These are phyloP conservation scores for Hemicentrotus pulcherrimus DNA, from an alignment of 35 echinoderm and acorn worm genomes.

Conservation along the genomic window DNA sequence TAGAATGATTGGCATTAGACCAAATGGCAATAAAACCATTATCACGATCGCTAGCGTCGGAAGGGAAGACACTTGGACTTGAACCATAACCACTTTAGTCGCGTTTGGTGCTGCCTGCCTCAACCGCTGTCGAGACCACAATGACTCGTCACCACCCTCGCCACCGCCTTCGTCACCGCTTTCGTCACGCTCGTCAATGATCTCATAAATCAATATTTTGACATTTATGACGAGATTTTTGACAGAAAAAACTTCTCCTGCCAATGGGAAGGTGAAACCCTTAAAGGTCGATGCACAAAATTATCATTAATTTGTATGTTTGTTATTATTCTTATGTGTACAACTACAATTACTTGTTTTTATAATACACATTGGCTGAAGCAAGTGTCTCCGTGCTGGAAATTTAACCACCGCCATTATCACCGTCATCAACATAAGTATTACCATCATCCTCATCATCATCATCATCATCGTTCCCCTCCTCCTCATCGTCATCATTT, in stretches of 20 bases:
- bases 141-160: no score
- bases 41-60: neutral
- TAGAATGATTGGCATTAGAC: neutral
- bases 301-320: no score
- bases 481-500: neutral
- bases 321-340: no score
- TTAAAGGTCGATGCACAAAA: no score
- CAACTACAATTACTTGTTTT: no score
- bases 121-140: neutral
- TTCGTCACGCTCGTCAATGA: neutral
- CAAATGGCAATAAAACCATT: no score
- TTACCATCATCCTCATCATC: neutral
- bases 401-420: neutral
- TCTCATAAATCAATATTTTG: neutral
- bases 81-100: neutral
- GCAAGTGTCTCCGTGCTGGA: no score
- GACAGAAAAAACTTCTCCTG: no score
- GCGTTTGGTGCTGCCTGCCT: neutral
- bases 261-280: no score
- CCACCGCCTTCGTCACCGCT: neutral
- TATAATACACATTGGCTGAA: no score
- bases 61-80: neutral
- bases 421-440: neutral
- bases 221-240: neutral
- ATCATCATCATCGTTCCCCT: neutral